Base-by-base conservation (phyloP, 2,888 invertebrate genomes). In the Campoplex capitator region DNA sequence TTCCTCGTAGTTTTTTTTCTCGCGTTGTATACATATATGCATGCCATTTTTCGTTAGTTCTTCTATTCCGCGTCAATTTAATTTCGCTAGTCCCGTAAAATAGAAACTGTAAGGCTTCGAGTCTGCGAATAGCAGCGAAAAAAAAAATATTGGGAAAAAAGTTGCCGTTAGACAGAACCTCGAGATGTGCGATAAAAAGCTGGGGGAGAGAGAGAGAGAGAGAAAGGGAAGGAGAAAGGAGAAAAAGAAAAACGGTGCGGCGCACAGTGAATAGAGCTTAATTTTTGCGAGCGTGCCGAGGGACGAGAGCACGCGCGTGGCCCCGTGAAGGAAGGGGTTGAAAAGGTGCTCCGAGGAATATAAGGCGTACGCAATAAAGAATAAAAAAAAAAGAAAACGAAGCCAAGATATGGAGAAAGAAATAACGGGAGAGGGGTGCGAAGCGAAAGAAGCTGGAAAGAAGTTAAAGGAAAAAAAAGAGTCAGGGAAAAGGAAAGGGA, bases 181-280 rank as follows among this genome's bases (percentile, higher is more conserved):
- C 45, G 79, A 71, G 48, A 83, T 67, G 74, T 42, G 38, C 35
- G 67, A 35, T 58, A 54, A 35, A 35, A 38, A 23, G 51, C n/a
- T 56, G 54, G 9, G 23, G 56, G 62, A 48, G 32, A 74, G 62
- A 74, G n/a, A 13, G 56, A 62, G 51, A 78, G 51, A 73, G 76
- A 56, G 54, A 73, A 18, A 73, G 38, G 18, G 51, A 54, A 28
- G 73, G 56, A 70, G 62, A 56, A 45, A n/a, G 68, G n/a, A 32
- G 28, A 74, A 84, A 83, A 71, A 83, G 88, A 82, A 71, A 83
- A 88, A 82, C 38, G 48, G 75, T 23, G 67, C 70, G 42, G 78
- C 68, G 82, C 68, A 82, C 85, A 82, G 84, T 88, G 89, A 91
- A 90, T 90, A 89, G 87, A 84, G 89, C 89, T 90, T 91, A 91